phyloP scores from a whole-genome alignment of 2,888 invertebrate genomes.

The Muschampia plurimacula region DNA sequence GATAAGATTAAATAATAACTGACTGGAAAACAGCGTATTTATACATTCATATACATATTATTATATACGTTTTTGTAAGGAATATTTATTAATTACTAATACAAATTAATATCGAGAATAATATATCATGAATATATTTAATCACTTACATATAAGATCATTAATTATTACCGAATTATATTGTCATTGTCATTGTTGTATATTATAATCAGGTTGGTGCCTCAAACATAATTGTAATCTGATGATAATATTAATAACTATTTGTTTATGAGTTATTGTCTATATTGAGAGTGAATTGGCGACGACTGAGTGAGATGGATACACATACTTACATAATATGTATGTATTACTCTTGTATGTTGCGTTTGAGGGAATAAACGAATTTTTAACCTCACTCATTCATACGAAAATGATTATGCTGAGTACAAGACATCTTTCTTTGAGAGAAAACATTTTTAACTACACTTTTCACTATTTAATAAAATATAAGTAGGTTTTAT shows the following conservation, averaged over 20 bases:
- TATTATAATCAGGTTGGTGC: constrained; percentile 4
- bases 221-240: background rate
- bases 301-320: background rate
- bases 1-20: constrained; percentile 37
- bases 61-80: constrained; percentile 22
- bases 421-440: background rate
- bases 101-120: background rate
- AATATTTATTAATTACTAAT: constrained; percentile 18
- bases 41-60: constrained; percentile 8
- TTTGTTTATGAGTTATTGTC: too few species aligned
- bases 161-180: background rate
- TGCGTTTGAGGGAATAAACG: too few species aligned
- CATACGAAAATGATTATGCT: background rate
- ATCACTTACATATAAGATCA: background rate
- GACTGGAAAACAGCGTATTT: constrained; percentile 35
- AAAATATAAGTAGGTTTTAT: background rate
- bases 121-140: background rate
- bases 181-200: too few species aligned
- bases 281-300: too few species aligned
- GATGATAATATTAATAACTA: too few species aligned
- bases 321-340: background rate
- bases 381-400: background rate
- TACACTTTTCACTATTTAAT: background rate
- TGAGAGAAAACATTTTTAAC: background rate
- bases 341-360: too few species aligned